phyloP scores from a whole-genome alignment of 2,888 invertebrate species.

The Dimorphilus gyrociliatus region DNA sequence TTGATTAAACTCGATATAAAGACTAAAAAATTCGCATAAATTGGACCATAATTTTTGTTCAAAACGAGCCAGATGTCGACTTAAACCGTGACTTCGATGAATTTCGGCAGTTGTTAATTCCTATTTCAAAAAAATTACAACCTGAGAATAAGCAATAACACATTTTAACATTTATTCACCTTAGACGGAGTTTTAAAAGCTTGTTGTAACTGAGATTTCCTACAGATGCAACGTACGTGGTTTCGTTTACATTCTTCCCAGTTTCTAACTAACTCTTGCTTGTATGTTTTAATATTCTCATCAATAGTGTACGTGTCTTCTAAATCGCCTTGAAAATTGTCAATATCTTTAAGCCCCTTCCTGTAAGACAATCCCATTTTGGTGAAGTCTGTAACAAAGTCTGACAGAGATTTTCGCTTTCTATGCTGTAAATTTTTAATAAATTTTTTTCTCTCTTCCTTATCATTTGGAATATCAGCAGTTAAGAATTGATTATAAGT shows the following conservation, averaged over 20 bases:
- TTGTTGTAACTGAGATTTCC: conserved; percentile 48
- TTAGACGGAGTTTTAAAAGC: conserved; percentile 47
- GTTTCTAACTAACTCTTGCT: conserved; percentile 8
- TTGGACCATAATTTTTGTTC: no score
- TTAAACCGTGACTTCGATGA: no score
- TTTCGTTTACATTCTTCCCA: conserved; percentile 56
- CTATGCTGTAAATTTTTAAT: conserved; percentile 53
- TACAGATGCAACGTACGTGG: conserved; percentile 54
- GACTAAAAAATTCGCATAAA: no score
- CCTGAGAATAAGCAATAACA: no score
- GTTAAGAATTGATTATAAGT: no score
- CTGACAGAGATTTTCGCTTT: conserved; percentile 65
- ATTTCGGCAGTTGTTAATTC: no score
- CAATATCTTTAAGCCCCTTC: no score
- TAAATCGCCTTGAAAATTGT: no score
- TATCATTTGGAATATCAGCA: conserved; percentile 16
- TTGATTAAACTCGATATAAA: no score
- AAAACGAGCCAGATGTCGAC: no score
- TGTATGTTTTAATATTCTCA: conserved; percentile 5
- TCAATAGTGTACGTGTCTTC: background rate
- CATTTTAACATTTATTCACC: no score
- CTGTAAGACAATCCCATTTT: conserved; percentile 25
- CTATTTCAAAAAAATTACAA: no score
- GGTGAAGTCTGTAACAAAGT: conserved; percentile 62
- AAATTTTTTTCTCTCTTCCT: conserved; percentile 48